Base-by-base conservation (phyloP, 2,797 vertebrate genomes). In the Brachyalestes nurse region DNA sequence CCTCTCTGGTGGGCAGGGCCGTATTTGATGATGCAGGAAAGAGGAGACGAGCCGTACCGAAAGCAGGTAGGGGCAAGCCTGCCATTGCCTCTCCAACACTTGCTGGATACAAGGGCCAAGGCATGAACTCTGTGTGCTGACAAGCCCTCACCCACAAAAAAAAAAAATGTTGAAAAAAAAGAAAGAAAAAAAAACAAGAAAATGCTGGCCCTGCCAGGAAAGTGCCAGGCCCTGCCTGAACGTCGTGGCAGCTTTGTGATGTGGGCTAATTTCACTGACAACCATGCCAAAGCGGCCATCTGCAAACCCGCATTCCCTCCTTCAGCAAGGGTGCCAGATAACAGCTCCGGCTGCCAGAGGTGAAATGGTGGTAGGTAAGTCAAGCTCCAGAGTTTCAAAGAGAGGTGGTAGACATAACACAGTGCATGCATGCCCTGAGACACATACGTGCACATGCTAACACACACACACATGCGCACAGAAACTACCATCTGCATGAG, bases 371-470 rank as follows among this genome's bases (percentile, higher is more conserved):
- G 53, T 85, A 82, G 81, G 74, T 83, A 85, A 86, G 80, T 89
- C 70, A 85, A 86, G 83, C 82, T 84, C 74, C 84, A 82, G 82
- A 84, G 84, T 90, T 88, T 88, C 76, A 83, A 77, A 86, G 80
- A 83, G 79, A 85, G 64, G 67, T 82, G 82, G 76, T 78, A 86
- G 78, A 86, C 75, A 78, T 70, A 86, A 84, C 81, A 83, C 69
- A 47, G 75, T 47, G 62, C 47, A 25, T 34, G 21, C 65, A 53
- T 23, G 71, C 75, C 49, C 42, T 38, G 57, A 71, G 61, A 65
- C 38, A 79, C 73, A 72, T 40, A 57, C 13, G 38, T 28, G 51
- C 62, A 53, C 75, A 69, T 25, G 38, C 34, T 81, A 10, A 60
- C 66, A 60, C 53, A 57, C 13, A 80, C 40, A 60, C 38, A 10